Percentiles rank a stretch among this genome's conserved stretches.
phyloP scores from a whole-genome alignment of 1,140 invertebrate genomes.

The Hypsibius dujardini region DNA sequence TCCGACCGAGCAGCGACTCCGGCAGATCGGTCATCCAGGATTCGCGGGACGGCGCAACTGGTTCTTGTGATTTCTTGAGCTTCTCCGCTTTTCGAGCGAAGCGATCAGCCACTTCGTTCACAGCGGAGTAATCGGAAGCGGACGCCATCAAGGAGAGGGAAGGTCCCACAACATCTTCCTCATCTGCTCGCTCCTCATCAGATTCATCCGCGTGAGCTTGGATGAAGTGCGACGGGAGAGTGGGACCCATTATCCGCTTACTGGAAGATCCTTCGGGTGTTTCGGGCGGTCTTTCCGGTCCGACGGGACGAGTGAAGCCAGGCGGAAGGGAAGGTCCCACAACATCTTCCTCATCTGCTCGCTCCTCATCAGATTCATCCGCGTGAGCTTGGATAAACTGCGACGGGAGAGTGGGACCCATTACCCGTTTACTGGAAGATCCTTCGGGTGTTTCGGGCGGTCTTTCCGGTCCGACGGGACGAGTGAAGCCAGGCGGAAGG shows the following conservation, averaged over 20 bases:
- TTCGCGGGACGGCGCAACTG: not conserved
- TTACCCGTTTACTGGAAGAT: too few relatives aligned
- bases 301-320: not conserved
- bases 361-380: too few relatives aligned
- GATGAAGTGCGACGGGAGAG: not conserved
- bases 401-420: too few relatives aligned
- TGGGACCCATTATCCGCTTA: not conserved
- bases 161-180: not conserved
- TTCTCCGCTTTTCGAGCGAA: not conserved
- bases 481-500: too few relatives aligned
- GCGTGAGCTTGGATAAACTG: too few relatives aligned
- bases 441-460: too few relatives aligned
- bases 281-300: not conserved
- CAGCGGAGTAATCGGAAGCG: not conserved
- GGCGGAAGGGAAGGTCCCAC: not conserved
- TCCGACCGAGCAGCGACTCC: not conserved
- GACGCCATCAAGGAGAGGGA: not conserved
- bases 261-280: too few relatives aligned
- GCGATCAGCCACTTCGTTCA: not conserved
- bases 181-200: not conserved
- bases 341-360: not conserved
- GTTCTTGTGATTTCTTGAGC: not conserved
- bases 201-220: not conserved
- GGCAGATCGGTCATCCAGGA: not conserved
- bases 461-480: too few relatives aligned